Evolutionary conservation across 1,140 invertebrate genomes (phyloP), one percentile per base, ranked within the genome.

Genomic region (Aphidius gifuensis): DNA sequence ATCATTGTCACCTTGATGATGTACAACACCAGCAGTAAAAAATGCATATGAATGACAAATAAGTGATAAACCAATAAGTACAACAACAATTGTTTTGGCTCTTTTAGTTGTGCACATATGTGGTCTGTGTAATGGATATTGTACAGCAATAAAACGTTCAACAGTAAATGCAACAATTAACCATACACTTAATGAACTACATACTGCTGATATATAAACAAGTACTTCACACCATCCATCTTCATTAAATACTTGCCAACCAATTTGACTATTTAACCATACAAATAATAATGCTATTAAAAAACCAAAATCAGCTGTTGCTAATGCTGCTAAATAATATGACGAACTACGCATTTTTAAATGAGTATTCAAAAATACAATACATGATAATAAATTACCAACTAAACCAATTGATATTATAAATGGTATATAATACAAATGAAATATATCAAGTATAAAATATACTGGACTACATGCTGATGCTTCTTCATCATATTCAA

Each of bases 101-200:
- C 85, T 74, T 0, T 80, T 70, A 1, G 86, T 83, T 0, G 87
- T 88, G 69, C 87, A 89, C 72, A 85, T 85, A 46, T 80, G 79
- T 4, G 86, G 85, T 7, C 86, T 75, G 38, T 83, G 83, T 7
- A 88, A 75, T 0, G 87, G 87, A 68, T 88, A 86, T 64, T 87
- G 86, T 0, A 88, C 83, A 1, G 87, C 86, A 49, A 88, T 84
- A 73, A 86, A 88, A 45, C 87, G 70, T 65, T 89, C 87, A 0
- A 87, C 82, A 0, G 87, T 88, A 71, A 88, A 87, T 4, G 84
- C 85, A 5, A 88, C 85, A 21, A 85, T 85, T 6, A 86, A 71
- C 85, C 85, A 87, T 7, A 86, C 85, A 63, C 82, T 84, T 0
- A 87, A 68, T 38, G 85, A 86, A 63, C 84, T 83, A 64, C 82